Conservation (phyloP, 2,113 vertebrate species). For the Scytalopus superciliaris region DNA sequence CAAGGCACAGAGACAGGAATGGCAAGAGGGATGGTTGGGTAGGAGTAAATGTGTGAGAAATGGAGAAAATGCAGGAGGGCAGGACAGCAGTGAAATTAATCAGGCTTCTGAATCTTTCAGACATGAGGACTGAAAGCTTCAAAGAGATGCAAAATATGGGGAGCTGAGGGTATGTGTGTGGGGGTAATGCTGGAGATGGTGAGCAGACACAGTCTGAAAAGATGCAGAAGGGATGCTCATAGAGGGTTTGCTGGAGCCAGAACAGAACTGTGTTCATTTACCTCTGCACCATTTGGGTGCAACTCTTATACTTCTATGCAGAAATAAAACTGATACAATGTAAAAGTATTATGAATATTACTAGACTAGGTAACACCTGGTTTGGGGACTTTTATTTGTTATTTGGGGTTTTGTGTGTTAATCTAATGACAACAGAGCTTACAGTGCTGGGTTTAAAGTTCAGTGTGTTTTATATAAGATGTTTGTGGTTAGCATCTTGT, state of each 20-base stretch:
- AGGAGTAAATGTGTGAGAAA: background rate
- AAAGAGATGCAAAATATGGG: background rate
- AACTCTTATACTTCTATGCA: background rate
- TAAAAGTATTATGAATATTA: background rate
- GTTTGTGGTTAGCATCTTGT: background rate
- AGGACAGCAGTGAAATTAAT: background rate
- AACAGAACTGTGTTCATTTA: background rate
- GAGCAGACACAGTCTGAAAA: background rate
- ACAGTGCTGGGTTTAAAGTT: background rate
- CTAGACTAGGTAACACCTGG: background rate
- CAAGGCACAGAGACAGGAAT: background rate
- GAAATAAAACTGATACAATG: background rate
- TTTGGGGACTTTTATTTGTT: background rate
- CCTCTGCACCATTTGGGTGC: background rate
- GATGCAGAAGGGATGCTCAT: background rate
- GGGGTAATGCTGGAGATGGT: accelerated
- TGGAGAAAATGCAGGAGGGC: background rate
- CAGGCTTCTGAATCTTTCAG: background rate
- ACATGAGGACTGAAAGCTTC: background rate
- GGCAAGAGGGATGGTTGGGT: background rate
- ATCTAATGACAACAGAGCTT: background rate
- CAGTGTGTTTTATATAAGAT: background rate
- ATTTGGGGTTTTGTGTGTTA: background rate
- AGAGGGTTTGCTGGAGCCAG: background rate
- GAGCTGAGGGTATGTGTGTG: accelerated